These are phyloP conservation scores for Isurus oxyrinchus DNA, from an alignment of 2,113 vertebrate genomes.

Conservation along the genomic window DNA sequence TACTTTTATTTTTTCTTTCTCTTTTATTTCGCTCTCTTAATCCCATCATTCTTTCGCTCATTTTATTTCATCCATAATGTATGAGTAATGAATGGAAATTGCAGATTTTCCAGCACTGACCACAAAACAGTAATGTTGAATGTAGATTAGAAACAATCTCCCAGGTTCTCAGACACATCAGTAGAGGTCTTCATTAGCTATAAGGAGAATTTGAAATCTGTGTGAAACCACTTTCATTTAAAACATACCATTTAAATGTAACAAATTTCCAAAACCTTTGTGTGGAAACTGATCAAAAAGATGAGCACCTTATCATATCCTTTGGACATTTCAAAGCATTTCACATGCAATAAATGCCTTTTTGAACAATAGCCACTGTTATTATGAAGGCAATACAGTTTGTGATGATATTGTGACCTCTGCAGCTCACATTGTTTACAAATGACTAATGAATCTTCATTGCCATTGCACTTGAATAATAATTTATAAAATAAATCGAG, in stretches of 20 bases:
- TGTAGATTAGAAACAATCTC: neutral
- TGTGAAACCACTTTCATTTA: slow-evolving; percentile 4
- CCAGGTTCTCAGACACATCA: neutral
- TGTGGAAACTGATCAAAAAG: neutral
- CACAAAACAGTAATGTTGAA: neutral
- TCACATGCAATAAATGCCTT: neutral
- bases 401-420: neutral
- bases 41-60: too few species aligned
- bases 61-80: neutral
- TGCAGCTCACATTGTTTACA: neutral
- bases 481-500: neutral
- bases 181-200: neutral
- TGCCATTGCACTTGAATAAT: neutral
- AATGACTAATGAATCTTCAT: neutral
- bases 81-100: neutral
- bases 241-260: neutral
- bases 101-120: neutral
- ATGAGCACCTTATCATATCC: neutral
- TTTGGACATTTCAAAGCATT: neutral
- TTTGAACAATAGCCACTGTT: neutral
- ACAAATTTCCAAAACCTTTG: neutral
- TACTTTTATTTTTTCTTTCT: too few species aligned
- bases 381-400: neutral
- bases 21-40: too few species aligned
- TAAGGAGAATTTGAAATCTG: neutral